Conservation (phyloP, 2,888 invertebrate genomes). For the Lumbricus terrestris region DNA sequence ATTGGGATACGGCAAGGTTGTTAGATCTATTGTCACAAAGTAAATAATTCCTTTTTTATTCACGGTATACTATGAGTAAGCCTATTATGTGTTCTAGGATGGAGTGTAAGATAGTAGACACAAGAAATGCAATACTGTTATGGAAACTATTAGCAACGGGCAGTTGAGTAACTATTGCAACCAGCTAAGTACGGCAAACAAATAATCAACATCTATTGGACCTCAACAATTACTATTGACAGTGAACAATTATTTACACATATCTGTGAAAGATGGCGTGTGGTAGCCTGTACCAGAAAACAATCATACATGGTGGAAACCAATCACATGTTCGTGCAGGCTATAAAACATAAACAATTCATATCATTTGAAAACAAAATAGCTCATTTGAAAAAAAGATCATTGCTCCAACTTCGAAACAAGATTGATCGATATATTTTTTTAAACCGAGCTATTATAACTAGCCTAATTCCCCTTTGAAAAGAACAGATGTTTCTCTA, state of each 20-base stretch:
- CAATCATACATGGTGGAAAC: not conserved
- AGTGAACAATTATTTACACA: not conserved
- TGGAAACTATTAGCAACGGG: not conserved
- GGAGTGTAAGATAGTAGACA: too few relatives aligned
- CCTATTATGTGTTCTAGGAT: too few relatives aligned
- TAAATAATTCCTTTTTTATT: too few relatives aligned
- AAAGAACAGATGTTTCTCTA: not conserved
- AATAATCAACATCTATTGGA: not conserved
- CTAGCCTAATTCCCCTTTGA: not conserved
- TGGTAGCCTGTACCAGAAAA: not conserved
- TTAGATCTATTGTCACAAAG: too few relatives aligned
- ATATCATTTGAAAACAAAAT: not conserved
- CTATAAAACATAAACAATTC: not conserved
- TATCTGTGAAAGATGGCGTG: constrained; percentile 15
- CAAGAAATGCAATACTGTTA: not conserved
- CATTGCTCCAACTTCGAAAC: not conserved
- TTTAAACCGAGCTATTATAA: not conserved
- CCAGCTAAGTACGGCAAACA: not conserved
- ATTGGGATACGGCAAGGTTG: too few relatives aligned
- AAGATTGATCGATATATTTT: not conserved
- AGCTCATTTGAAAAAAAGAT: not conserved
- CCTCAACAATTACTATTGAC: not conserved
- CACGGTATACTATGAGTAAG: too few relatives aligned
- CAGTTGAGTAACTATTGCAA: not conserved
- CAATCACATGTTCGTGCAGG: not conserved